Evolutionary conservation across 2,797 vertebrate species (phyloP).

Genomic region (Limnodromus scolopaceus): DNA sequence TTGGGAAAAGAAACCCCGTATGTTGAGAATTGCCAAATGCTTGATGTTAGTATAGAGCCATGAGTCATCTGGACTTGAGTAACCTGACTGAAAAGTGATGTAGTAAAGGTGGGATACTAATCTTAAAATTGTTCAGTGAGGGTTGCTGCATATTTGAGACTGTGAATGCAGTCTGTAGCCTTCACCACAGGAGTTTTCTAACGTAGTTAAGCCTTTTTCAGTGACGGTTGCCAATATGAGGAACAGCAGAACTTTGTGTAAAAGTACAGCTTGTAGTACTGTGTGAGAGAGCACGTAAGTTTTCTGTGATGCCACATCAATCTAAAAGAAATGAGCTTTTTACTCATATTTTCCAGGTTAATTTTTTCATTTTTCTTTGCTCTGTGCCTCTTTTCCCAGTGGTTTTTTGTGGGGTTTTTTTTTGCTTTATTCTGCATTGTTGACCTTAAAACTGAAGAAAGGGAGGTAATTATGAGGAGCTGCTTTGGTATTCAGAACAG

Average conservation of each 20-base stretch:
- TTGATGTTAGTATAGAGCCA: neutral
- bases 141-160: neutral
- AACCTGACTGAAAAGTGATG: neutral
- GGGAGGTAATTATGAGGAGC: neutral
- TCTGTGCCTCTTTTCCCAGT: neutral
- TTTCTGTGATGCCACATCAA: neutral
- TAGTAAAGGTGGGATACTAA: neutral
- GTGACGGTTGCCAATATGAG: neutral
- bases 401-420: neutral
- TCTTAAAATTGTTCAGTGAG: neutral
- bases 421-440: neutral
- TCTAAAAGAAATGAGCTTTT: neutral
- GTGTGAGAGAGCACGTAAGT: neutral
- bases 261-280: neutral
- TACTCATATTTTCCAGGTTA: neutral
- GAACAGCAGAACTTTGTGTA: neutral
- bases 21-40: neutral
- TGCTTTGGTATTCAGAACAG: slow-evolving; percentile 11
- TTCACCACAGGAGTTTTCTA: neutral
- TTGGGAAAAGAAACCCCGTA: rapidly evolving
- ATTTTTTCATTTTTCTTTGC: neutral
- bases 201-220: neutral
- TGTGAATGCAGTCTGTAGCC: neutral
- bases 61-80: neutral
- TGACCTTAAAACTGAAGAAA: slow-evolving; percentile 6